A percentile compares a stretch with the other conserved stretches of the same genome.
Conservation (phyloP, 2,113 vertebrate genomes). For the Colossoma macropomum region DNA sequence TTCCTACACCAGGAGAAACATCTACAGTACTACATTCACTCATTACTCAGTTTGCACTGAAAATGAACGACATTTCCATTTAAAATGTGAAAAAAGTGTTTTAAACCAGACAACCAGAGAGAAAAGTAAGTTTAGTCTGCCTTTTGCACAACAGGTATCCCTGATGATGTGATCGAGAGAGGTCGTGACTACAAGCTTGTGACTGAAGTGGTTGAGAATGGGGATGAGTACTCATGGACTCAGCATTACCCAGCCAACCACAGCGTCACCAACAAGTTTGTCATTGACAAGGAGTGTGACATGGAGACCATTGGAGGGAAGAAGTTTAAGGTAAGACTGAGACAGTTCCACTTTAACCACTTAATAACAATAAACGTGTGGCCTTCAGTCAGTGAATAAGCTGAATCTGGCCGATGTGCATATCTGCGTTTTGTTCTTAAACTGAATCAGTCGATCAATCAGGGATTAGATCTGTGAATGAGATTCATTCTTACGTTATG, state of each 20-base stretch:
- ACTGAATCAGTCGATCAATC: background rate
- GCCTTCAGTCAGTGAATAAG: background rate
- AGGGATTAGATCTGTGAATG: conserved; percentile 14
- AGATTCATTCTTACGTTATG: background rate
- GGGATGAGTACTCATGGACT: conserved; percentile 86
- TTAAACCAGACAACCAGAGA: no score
- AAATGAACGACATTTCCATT: no score
- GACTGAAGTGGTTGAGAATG: conserved; percentile 87
- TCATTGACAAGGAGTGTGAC: conserved; percentile 83
- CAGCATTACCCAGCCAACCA: conserved; percentile 83
- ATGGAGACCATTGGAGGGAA: conserved; percentile 92
- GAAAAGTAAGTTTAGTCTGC: no score
- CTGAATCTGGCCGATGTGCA: background rate
- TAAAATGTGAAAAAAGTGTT: no score
- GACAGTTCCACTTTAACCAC: background rate
- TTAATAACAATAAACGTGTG: background rate
- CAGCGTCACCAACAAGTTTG: conserved; percentile 85
- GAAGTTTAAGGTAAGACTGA: conserved; percentile 89
- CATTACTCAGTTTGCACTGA: no score
- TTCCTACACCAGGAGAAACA: no score
- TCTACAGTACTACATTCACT: no score
- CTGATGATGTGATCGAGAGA: conserved; percentile 82
- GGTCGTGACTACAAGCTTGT: conserved; percentile 85
- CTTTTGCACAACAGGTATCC: conserved; percentile 76
- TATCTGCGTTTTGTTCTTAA: background rate